Evolutionary conservation across 92 coral and sea anemone species (phyloP), one percentile per base, ranked within the genome.

Genomic region (Zoanthus sociatus): DNA sequence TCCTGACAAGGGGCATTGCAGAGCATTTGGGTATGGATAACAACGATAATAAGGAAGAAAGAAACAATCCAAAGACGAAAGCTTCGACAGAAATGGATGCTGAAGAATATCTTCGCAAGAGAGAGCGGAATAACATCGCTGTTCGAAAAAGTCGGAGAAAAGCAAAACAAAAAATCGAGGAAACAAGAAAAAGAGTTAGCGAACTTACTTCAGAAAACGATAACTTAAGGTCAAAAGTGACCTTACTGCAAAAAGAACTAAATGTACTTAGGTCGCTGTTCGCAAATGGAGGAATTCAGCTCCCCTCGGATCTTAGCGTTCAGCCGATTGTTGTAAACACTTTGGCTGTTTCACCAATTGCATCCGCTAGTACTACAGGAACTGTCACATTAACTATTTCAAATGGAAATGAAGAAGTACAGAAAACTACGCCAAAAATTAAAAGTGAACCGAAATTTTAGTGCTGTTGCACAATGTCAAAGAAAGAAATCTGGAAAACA

Each of bases 61-160:
- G 66, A 14, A 5, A 50, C 5, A 37, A 37, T 37, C 9, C 60
- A 45, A 81, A 81, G 17, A 21, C 16, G 31, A 63, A 81, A 14
- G 46, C 12, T 26, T 37, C 75, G 7, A 5, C 74, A 10, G 58
- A 33, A 8, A 5, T 45, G 32, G 75, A 81, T 10, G 9, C 75
- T 20, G 94, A 89, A 3, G 98, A 95, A 81, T 97, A 97, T 70
- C 70, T 83, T 12, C 90, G 87, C 63, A 97, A 97, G 87, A 87
- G 99, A 67, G 98, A 94, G 77, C 87, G 99, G 76, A 97, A 97
- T 56, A 97, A 97, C 83, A 90, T 93, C 54, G 99, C 99, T 61
- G 99, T 97, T 15, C 91, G 99, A 54, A 97, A 97, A 84, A 97
- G 99, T 90, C 98, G 99, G 21, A 96, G 92, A 84, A 97, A 97